A percentile compares a stretch with the other conserved stretches of the same genome.
phyloP scores from a whole-genome alignment of 2,113 vertebrate species.

The Daphoenositta chrysoptera region DNA sequence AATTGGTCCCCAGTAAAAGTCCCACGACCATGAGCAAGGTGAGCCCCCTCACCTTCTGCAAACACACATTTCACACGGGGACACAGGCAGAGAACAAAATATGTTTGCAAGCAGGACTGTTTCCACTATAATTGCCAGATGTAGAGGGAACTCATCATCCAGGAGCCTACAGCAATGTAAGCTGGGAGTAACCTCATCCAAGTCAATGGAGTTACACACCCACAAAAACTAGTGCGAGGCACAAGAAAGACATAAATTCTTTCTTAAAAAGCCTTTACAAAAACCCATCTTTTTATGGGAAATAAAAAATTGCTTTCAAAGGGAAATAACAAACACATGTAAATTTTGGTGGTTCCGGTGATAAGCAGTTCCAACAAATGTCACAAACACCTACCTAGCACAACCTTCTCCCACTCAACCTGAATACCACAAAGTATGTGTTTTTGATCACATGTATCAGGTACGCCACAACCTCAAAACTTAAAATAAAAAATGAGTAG shows the following conservation, averaged over 20 bases:
- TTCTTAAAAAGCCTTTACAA: slow-evolving; percentile 33
- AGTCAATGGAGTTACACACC: background rate
- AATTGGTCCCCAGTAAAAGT: background rate
- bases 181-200: background rate
- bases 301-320: slow-evolving; percentile 67
- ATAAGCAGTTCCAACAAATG: slow-evolving; percentile 70
- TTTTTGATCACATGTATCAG: slow-evolving; percentile 45
- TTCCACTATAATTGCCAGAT: background rate
- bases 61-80: background rate
- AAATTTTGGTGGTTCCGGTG: slow-evolving; percentile 63
- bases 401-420: slow-evolving; percentile 49
- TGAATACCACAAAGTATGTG: slow-evolving; percentile 51
- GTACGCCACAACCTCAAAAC: slow-evolving; percentile 35
- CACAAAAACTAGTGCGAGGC: background rate
- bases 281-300: slow-evolving; percentile 42
- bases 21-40: background rate
- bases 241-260: background rate
- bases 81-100: background rate
- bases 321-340: slow-evolving; percentile 68
- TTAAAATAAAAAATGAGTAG: background rate
- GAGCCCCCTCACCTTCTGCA: background rate
- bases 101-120: background rate
- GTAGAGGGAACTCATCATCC: background rate
- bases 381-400: slow-evolving; percentile 61
- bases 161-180: background rate